Evolutionary conservation across 2,113 vertebrate genomes (phyloP).

Genomic region (Corythornis cristatus): DNA sequence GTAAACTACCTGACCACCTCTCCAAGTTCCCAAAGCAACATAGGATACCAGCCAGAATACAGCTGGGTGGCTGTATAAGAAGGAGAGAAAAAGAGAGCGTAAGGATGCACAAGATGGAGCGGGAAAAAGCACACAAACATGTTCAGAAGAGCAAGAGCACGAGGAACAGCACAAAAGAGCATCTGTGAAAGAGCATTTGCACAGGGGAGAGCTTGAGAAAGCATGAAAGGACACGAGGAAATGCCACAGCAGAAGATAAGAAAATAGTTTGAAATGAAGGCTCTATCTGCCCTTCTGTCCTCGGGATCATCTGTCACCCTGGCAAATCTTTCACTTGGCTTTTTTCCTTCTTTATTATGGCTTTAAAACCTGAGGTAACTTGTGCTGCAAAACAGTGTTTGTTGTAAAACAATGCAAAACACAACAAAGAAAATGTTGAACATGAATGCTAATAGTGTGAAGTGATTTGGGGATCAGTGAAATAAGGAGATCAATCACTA

Average conservation of each 20-base stretch:
- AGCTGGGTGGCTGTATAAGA: not conserved
- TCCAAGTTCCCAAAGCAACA: not conserved
- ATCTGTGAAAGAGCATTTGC: accelerated
- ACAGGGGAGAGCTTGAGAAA: not conserved
- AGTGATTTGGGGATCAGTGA: not conserved
- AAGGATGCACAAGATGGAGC: not conserved
- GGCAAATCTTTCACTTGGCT: not conserved
- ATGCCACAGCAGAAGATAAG: not conserved
- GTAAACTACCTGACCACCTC: not conserved
- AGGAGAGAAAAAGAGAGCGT: not conserved
- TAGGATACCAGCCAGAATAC: not conserved
- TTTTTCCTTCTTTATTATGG: not conserved
- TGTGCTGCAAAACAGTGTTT: not conserved
- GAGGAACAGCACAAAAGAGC: not conserved
- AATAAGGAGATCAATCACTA: not conserved
- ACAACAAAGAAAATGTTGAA: not conserved
- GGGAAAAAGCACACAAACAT: not conserved
- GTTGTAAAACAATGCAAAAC: not conserved
- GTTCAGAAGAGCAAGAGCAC: not conserved
- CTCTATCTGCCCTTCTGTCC: not conserved
- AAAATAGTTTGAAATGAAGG: not conserved
- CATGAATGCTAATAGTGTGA: not conserved
- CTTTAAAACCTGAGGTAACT: not conserved
- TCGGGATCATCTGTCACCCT: not conserved
- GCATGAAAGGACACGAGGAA: not conserved